Evolutionary conservation across 2,888 invertebrate genomes (phyloP).

Genomic region (Acrobasis repandana): DNA sequence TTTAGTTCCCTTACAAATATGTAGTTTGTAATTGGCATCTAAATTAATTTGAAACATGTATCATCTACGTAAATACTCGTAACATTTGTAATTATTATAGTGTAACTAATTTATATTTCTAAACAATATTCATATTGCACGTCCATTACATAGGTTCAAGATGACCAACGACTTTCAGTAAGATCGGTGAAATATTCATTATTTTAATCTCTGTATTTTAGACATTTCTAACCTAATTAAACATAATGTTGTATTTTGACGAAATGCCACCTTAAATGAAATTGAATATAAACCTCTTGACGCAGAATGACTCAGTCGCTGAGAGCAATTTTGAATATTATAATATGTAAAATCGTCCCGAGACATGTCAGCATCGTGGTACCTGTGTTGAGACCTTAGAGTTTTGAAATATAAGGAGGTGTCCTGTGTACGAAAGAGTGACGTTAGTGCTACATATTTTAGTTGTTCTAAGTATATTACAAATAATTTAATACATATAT

Average conservation of each 20-base stretch:
- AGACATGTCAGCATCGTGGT: slow-evolving; percentile 33
- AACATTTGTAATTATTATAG: background rate
- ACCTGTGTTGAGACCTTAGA: slow-evolving; percentile 38
- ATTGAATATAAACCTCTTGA: slow-evolving; percentile 63
- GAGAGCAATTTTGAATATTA: slow-evolving; percentile 78
- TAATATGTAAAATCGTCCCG: slow-evolving; percentile 76
- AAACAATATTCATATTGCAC: too few species aligned
- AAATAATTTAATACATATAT: too few species aligned
- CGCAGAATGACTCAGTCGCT: slow-evolving; percentile 76
- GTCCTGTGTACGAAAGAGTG: too few species aligned
- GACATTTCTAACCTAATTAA: background rate
- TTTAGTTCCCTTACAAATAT: background rate
- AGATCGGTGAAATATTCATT: too few species aligned
- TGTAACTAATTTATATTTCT: background rate
- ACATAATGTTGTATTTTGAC: background rate
- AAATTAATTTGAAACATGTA: background rate
- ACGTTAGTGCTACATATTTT: too few species aligned
- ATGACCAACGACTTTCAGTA: too few species aligned
- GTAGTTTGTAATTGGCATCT: background rate
- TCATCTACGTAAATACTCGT: background rate
- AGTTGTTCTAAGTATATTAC: too few species aligned
- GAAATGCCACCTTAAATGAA: slow-evolving; percentile 58
- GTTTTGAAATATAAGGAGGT: too few species aligned
- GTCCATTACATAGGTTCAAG: too few species aligned
- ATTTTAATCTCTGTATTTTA: too few species aligned